Evolutionary conservation across 2,888 invertebrate genomes (phyloP).

Genomic region (Euplexia lucipara): DNA sequence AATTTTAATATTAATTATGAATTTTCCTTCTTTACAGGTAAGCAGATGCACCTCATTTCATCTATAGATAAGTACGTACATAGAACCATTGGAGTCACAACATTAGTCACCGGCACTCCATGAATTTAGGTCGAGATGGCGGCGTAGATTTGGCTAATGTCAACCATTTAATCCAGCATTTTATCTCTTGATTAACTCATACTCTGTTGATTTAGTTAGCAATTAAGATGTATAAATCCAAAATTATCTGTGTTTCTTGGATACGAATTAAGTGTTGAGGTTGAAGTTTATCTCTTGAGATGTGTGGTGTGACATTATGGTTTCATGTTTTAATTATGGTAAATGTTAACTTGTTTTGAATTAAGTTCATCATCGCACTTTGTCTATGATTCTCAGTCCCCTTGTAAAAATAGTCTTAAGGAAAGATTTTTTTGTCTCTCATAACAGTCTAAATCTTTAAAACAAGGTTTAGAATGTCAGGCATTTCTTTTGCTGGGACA

Average conservation of each 20-base stretch:
- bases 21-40: constrained; percentile 47
- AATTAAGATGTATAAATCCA: constrained; percentile 32
- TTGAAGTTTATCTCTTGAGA: neutral
- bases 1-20: constrained; percentile 3
- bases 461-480: no score
- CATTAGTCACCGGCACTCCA: constrained; percentile 30
- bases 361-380: neutral
- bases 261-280: constrained; percentile 38
- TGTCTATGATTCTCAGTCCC: neutral
- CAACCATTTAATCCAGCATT: constrained; percentile 37
- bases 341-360: neutral
- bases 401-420: no score
- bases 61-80: constrained; percentile 15
- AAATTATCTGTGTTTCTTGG: constrained; percentile 37
- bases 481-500: no score
- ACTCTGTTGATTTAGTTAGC: constrained; percentile 13
- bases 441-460: no score
- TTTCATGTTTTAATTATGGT: neutral
- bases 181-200: constrained; percentile 42
- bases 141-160: constrained; percentile 39
- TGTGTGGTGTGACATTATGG: constrained; percentile 14
- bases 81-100: neutral
- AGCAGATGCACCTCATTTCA: constrained; percentile 11
- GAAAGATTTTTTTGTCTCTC: no score
- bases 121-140: constrained; percentile 51